Base-by-base conservation (phyloP, 1,140 invertebrate genomes). In the Nasonia giraulti region DNA sequence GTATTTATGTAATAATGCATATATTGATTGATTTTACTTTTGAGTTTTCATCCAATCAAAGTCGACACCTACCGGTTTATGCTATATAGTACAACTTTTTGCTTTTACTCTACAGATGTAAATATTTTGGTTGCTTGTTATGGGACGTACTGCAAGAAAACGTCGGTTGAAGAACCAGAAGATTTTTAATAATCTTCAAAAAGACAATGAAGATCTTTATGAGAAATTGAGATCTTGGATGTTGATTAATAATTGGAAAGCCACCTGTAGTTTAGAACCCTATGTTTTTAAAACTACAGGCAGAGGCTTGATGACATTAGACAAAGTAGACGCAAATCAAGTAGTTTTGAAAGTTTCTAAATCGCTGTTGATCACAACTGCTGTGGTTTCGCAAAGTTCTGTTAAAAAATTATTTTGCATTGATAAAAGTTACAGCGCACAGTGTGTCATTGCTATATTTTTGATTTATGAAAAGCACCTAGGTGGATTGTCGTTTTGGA, bases 371-470 rank as follows among this genome's bases (percentile, higher is more conserved):
- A 94, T 96, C 37, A 95, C 95, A 78, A 93, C 94, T 44, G 91
- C 90, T 33, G 91, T 88, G 76, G 89, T 93, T 85, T 89, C 91
- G 77, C 89, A 93, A 86, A 93, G 93, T 89, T 44, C 86, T 55
- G 85, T 94, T 89, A 91, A 87, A 89, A 89, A 87, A 85, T 91
- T 94, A 87, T 94, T 94, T 91, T 89, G 90, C 85, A 87, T 89
- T 12, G 82, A 87, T 6, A 86, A 90, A 77, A 89, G 89, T 89
- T 89, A 94, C 87, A 89, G 87, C 76, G 92, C 94, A 31, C 94
- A 95, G 81, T 93, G 93, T 55, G 85, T 95, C 2, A 87, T 96
- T 37, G 91, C 95, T n/a, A 88, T 94, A n/a, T 96, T 96, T 90
- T 87, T 96, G 20, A 87, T 95, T 80, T 92, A 93, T 77, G 93